Conservation (phyloP, 92 coral and sea anemone species). For the Phenganax subtilis region DNA sequence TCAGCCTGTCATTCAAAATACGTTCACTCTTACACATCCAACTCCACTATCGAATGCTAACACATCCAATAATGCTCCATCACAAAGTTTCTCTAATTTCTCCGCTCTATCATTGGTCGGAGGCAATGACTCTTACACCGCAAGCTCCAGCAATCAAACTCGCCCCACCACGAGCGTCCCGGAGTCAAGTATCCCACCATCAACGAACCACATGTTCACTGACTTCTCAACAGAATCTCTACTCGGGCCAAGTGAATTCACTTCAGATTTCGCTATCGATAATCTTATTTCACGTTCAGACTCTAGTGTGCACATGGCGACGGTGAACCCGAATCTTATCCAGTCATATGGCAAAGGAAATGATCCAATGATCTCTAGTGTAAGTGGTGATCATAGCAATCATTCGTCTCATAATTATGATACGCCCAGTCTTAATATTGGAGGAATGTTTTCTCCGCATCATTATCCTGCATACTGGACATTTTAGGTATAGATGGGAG, state of each 20-base stretch:
- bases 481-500: too few species aligned
- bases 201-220: slow-evolving; percentile 34
- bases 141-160: slow-evolving; percentile 19
- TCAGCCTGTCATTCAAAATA: slow-evolving; percentile 36
- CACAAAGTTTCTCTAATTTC: slow-evolving; percentile 35
- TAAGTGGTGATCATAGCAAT: slow-evolving; percentile 28
- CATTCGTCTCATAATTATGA: slow-evolving; percentile 17
- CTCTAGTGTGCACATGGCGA: slow-evolving; percentile 39
- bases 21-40: slow-evolving; percentile 31
- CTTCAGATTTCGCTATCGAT: slow-evolving; percentile 35
- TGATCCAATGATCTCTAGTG: slow-evolving; percentile 39
- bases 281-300: slow-evolving; percentile 38
- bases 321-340: slow-evolving; percentile 34
- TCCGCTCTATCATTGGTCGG: slow-evolving; percentile 38
- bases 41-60: slow-evolving; percentile 11
- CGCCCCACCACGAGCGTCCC: slow-evolving; percentile 1
- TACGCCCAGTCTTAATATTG: neutral
- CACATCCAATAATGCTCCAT: slow-evolving; percentile 19
- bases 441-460: neutral
- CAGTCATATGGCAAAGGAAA: slow-evolving; percentile 36
- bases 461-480: slow-evolving; percentile 4
- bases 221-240: slow-evolving; percentile 37
- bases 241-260: slow-evolving; percentile 28
- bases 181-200: slow-evolving; percentile 11
- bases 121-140: slow-evolving; percentile 15